A percentile compares a stretch with the other conserved stretches of the same genome.
Evolutionary conservation across 2,113 vertebrate genomes (phyloP).

Genomic region (human (Homo sapiens)): DNA sequence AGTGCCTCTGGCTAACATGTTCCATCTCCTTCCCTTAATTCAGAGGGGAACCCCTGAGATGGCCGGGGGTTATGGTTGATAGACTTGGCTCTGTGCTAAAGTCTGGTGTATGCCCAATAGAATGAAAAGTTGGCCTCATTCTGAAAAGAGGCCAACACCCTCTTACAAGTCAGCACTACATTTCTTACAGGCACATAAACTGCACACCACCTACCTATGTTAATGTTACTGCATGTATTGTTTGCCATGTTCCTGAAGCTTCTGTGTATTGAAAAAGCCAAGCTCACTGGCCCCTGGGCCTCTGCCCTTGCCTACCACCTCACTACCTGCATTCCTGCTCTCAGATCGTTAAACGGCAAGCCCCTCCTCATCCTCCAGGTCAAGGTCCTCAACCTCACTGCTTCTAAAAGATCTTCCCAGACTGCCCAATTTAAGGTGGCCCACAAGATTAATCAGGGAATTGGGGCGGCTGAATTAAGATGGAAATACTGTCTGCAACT

Average conservation of each 20-base stretch:
- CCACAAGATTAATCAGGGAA: background rate
- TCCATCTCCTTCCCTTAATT: background rate
- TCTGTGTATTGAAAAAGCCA: background rate
- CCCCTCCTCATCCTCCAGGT: background rate
- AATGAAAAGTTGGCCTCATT: background rate
- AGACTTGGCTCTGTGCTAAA: background rate
- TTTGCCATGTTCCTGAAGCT: background rate
- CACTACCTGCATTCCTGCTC: background rate
- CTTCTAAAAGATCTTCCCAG: background rate
- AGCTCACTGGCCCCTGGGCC: background rate
- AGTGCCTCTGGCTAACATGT: background rate
- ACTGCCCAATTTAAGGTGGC: background rate
- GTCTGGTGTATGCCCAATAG: background rate
- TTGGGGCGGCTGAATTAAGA: background rate
- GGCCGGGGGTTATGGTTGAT: background rate
- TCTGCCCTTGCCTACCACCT: background rate
- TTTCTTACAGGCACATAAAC: background rate
- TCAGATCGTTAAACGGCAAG: background rate
- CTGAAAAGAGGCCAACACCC: background rate
- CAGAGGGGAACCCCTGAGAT: background rate
- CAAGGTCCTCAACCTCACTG: background rate
- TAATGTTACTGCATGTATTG: background rate
- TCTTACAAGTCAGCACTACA: background rate
- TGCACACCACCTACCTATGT: background rate
- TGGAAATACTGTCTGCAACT: background rate